Evolutionary conservation across 2,888 invertebrate species (phyloP), one percentile per base, ranked within the genome.

Genomic region (Arrhopalites spinosus): DNA sequence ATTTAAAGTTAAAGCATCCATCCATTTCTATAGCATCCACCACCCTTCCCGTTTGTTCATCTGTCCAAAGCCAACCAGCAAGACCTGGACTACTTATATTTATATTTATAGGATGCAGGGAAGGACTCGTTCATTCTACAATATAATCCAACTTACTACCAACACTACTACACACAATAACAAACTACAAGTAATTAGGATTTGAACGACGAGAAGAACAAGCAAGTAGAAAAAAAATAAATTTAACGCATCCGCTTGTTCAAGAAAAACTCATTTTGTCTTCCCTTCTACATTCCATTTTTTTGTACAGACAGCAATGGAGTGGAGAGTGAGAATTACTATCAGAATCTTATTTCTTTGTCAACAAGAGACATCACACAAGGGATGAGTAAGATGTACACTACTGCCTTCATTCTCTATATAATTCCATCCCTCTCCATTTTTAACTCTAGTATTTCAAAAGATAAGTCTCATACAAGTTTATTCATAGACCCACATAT

Each of bases 11-110:
- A 20, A 36, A 8, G 66, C 36, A 36, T 23, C 25, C 30, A 64
- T 64, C 17, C 64, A 67, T n/a, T n/a, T 69, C 23, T 64, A 64
- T 11, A 15, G 15, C 29, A 20, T 20, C 64, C 50, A 53, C 63
- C 72, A 72, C 72, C 72, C 72, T 72, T 72, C 63, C 72, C 72
- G 63, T 72, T 63, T 43, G 17, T 27, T 68, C 63, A 63, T 63
- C n/a, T n/a, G n/a, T n/a, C 63, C n/a, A 63, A 29, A 30, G 30
- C 63, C 63, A 63, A 59, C 59, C 20, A 23, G 11, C 36, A 36
- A 36, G 36, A 59, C 59, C 25, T 17, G 59, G 59, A 59, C 17
- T 59, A 59, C 23, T 20, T 20, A 50, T 36, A 36, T 11, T 36
- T 3, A 36, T 36, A 36, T 11, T 36, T 36, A 11, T 36, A 36